Percentiles rank a stretch among this genome's conserved stretches.
Conservation (phyloP, 2,888 invertebrate genomes). For the Xylota segnis region DNA sequence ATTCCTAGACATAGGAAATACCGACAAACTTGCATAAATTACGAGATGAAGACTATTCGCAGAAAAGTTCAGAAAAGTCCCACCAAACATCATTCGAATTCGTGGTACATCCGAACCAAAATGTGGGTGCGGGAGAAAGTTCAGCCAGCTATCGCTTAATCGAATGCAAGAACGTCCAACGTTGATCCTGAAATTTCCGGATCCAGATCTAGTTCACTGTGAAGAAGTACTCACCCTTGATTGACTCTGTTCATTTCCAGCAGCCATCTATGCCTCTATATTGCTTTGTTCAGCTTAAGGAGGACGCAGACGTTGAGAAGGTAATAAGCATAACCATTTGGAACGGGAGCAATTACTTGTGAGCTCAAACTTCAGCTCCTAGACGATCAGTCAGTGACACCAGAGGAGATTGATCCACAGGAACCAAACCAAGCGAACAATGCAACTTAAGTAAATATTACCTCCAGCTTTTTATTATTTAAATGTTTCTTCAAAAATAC, state of each 20-base stretch:
- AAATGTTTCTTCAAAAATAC: no score
- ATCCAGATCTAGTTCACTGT: slow-evolving; percentile 88
- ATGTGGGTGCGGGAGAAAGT: slow-evolving; percentile 87
- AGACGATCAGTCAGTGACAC: slow-evolving; percentile 85
- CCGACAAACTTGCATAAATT: no score
- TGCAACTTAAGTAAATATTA: no score
- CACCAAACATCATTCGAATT: no score
- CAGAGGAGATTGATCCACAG: slow-evolving; percentile 89
- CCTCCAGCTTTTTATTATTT: no score
- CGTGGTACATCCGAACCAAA: slow-evolving; percentile 79
- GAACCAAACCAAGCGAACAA: no score
- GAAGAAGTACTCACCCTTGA: slow-evolving; percentile 86
- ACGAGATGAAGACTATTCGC: no score
- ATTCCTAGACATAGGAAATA: no score
- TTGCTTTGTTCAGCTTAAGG: slow-evolving; percentile 87
- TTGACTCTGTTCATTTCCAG: slow-evolving; percentile 89
- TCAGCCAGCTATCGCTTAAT: slow-evolving; percentile 85
- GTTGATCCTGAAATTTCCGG: slow-evolving; percentile 88
- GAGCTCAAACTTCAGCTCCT: slow-evolving; percentile 87
- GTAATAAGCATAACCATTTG: slow-evolving; percentile 87
- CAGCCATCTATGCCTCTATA: slow-evolving; percentile 87
- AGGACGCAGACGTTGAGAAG: slow-evolving; percentile 86
- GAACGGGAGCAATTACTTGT: slow-evolving; percentile 86
- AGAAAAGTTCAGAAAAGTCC: no score
- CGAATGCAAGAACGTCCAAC: slow-evolving; percentile 85